Evolutionary conservation across 64 coral and sea anemone genomes (phyloP).

Genomic region (Montipora foliosa): DNA sequence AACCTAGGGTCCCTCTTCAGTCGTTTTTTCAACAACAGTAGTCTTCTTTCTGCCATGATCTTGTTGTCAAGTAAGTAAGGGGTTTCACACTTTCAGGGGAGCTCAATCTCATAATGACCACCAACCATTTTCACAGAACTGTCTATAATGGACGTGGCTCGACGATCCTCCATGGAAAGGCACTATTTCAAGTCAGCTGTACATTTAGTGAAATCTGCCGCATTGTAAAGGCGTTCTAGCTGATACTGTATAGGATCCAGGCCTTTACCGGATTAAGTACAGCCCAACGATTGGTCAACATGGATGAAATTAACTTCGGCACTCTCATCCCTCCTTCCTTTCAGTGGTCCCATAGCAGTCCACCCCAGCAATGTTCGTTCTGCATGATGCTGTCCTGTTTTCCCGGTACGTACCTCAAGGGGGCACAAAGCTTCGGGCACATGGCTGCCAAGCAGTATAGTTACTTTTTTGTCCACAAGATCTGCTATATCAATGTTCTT

Average conservation of each 20-base stretch:
- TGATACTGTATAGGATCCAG: slow-evolving; percentile 13
- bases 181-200: neutral
- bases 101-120: slow-evolving; percentile 57
- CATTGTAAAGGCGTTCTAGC: slow-evolving; percentile 28
- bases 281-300: slow-evolving; percentile 36
- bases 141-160: neutral
- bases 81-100: slow-evolving; percentile 36
- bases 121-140: slow-evolving; percentile 14
- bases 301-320: slow-evolving; percentile 50
- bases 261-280: neutral
- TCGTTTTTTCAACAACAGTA: slow-evolving; percentile 13
- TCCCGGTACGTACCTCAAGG: too few relatives aligned
- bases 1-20: slow-evolving; percentile 19
- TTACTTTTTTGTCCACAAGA: too few relatives aligned
- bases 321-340: neutral
- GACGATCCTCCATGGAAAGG: slow-evolving; percentile 39
- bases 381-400: too few relatives aligned
- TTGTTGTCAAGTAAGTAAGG: slow-evolving; percentile 53
- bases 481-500: too few relatives aligned
- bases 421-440: too few relatives aligned
- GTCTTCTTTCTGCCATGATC: slow-evolving; percentile 51
- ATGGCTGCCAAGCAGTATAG: too few relatives aligned
- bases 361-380: too few relatives aligned
- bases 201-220: slow-evolving; percentile 3
- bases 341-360: too few relatives aligned